Base-by-base conservation (phyloP, 2,888 invertebrate species). In the Pheosia gnoma region DNA sequence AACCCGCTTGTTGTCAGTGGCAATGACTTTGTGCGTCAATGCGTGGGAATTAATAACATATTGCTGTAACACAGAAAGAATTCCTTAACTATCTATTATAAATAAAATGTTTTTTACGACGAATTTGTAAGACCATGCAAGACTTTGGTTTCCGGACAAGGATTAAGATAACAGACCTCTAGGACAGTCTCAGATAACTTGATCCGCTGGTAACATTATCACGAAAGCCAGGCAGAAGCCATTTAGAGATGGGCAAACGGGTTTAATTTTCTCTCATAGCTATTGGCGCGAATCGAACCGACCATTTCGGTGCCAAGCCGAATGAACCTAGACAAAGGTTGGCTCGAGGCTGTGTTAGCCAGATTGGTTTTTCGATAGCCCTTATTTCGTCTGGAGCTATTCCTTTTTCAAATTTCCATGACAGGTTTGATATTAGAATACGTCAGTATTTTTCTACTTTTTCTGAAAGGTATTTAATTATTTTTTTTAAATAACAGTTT, bases 331-430 rank as follows among this genome's bases (percentile, higher is more conserved):
- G 39, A n/a, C 39, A 38, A 38, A 55, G 36, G 55, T 5, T 25
- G 25, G 52, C 53, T 37, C 13, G 11, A 10, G 39, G 3, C 10
- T 53, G 36, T 37, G 37, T 37, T 8, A 53, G 53, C 3, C n/a
- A 55, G 55, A 55, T 55, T 55, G 55, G 39, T 11, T 55, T 53
- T 55, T 55, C 39, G 55, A 55, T 38, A 55, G 55, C 9, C 37
- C 10, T 11, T 47, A n/a, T 10, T 10, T 47, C n/a, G 47, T 47
- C 47, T 47, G n/a, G n/a, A n/a, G n/a, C 47, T 47, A 47, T 47
- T n/a, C 11, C 47, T 11, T 8, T 11, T 47, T 47, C 9, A 4
- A 47, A 47, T 47, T 47, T 5, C 9, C 11, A 47, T 47, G 3
- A 47, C 11, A 11, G 47, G 47, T 5, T 4, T 47, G 47, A n/a